Conservation (phyloP, 2,797 vertebrate genomes). For the Gadopsis marmoratus region DNA sequence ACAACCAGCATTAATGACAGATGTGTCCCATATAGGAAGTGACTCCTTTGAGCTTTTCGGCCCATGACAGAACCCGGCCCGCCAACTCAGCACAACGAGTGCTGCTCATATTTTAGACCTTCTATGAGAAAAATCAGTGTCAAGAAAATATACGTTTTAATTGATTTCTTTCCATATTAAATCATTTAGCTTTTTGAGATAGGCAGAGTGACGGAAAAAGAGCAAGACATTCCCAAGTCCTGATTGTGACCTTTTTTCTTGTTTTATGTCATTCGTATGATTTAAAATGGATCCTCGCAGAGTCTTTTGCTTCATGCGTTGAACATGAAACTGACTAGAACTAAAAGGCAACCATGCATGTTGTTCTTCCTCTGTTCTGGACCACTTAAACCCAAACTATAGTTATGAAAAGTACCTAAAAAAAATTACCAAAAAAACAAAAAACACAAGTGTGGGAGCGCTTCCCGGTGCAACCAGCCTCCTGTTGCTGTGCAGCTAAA, state of each 20-base stretch:
- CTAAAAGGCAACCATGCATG: not conserved
- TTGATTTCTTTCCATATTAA: no score
- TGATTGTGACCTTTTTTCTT: not conserved
- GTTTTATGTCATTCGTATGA: not conserved
- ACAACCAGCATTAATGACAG: not conserved
- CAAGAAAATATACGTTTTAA: no score
- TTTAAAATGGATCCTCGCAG: not conserved
- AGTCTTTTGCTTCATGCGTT: no score
- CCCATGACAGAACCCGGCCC: not conserved
- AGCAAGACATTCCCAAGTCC: not conserved
- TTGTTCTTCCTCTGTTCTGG: not conserved
- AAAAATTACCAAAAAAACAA: no score
- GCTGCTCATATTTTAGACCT: not conserved
- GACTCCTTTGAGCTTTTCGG: not conserved
- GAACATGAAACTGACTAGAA: not conserved
- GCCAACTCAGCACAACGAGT: not conserved
- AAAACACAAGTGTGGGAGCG: not conserved
- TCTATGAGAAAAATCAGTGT: not conserved
- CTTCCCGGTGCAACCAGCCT: not conserved
- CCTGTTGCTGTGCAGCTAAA: not conserved
- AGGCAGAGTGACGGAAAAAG: not conserved
- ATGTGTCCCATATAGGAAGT: slow-evolving; percentile 8
- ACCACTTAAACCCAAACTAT: not conserved
- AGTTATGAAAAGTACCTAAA: not conserved
- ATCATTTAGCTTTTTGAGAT: not conserved